phyloP scores from a whole-genome alignment of 1,140 invertebrate species.

The Piezodorus guildinii region DNA sequence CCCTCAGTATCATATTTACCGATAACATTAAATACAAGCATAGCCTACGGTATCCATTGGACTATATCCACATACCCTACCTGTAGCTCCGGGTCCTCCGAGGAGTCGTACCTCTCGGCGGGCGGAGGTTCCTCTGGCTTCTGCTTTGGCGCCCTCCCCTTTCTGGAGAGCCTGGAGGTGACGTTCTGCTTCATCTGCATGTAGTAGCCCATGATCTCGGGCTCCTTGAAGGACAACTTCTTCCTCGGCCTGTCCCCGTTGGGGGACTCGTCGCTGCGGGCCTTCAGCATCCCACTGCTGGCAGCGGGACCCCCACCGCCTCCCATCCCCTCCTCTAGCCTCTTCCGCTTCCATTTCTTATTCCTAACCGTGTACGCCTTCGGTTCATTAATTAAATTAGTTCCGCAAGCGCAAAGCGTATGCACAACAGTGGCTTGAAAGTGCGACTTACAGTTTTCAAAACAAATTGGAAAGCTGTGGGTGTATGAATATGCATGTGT shows the following conservation, averaged over 20 bases:
- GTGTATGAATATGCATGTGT: no score
- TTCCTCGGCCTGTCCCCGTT: constrained; percentile 54
- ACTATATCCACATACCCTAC: constrained; percentile 27
- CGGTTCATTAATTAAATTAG: not conserved
- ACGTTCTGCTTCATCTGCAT: constrained; percentile 33
- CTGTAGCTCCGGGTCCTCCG: constrained; percentile 35
- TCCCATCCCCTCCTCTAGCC: not conserved
- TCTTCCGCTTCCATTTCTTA: not conserved
- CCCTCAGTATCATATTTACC: no score
- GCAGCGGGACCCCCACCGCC: constrained; percentile 1
- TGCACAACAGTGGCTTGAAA: no score
- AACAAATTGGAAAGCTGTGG: no score
- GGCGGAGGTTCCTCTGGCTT: constrained; percentile 32
- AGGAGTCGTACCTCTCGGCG: constrained; percentile 30
- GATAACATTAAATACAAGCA: no score
- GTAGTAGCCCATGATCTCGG: constrained; percentile 50
- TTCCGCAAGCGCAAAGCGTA: no score
- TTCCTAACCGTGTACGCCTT: not conserved
- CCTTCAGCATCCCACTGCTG: constrained; percentile 11
- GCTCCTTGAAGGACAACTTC: constrained; percentile 74
- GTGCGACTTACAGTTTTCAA: no score
- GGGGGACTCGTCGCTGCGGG: constrained; percentile 8
- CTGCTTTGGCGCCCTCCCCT: constrained; percentile 21
- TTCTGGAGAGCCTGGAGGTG: constrained; percentile 25
- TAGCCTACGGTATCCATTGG: no score